Evolutionary conservation across 2,113 vertebrate species (phyloP).

Genomic region (Oncorhynchus keta): DNA sequence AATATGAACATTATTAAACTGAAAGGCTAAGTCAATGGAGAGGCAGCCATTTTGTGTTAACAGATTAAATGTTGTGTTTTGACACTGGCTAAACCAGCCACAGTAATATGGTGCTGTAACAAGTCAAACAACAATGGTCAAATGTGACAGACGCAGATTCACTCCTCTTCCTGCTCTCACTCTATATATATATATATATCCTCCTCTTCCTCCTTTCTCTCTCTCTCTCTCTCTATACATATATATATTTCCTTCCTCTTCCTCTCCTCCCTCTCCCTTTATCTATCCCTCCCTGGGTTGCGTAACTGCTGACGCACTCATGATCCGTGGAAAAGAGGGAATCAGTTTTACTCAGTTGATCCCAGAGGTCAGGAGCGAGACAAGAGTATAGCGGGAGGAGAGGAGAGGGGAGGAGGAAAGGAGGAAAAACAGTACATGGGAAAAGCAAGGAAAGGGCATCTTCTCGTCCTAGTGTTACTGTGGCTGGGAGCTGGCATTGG

Average conservation of each 20-base stretch:
- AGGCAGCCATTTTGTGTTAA: slow-evolving; percentile 9
- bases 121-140: slow-evolving; percentile 39
- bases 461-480: background rate
- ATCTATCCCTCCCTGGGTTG: slow-evolving; percentile 30
- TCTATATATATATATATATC: background rate
- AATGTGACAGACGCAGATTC: slow-evolving; percentile 56
- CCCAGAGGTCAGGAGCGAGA: slow-evolving; percentile 62
- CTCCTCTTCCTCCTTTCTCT: background rate
- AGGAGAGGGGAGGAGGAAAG: background rate
- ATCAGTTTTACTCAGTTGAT: slow-evolving; percentile 74
- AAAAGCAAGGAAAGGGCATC: background rate
- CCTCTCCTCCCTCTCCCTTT: background rate
- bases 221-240: background rate
- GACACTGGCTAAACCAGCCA: slow-evolving; percentile 14
- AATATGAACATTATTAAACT: background rate
- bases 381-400: no score
- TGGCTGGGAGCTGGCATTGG: background rate
- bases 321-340: slow-evolving; percentile 71
- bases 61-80: slow-evolving; percentile 14
- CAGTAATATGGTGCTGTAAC: slow-evolving; percentile 8
- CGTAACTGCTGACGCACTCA: slow-evolving; percentile 66
- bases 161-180: background rate
- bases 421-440: background rate
- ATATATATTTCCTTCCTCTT: background rate
- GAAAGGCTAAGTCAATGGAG: background rate